Conservation (phyloP, 2,888 invertebrate genomes). For the Cephonodes hylas region DNA sequence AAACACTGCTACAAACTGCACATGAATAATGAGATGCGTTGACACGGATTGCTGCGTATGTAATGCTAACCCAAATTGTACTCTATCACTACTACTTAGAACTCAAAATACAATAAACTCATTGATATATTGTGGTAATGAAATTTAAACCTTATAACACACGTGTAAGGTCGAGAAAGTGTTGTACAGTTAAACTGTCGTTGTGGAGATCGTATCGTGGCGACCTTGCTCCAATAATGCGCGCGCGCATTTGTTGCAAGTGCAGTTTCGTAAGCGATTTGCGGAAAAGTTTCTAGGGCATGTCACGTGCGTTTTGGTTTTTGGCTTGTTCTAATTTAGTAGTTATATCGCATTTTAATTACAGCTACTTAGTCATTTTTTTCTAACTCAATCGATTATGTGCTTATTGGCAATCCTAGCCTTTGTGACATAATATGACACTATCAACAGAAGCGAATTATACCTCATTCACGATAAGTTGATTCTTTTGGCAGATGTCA, state of each 20-base stretch:
- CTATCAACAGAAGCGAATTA: background rate
- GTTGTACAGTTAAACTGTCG: background rate
- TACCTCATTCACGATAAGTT: too few relatives aligned
- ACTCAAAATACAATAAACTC: background rate
- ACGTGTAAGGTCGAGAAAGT: background rate
- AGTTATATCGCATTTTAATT: background rate
- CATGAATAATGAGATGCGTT: slow-evolving; percentile 11
- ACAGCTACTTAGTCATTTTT: background rate
- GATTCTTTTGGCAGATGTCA: too few relatives aligned
- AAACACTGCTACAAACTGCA: slow-evolving; percentile 13
- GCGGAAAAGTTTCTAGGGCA: slow-evolving; percentile 61
- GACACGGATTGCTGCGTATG: background rate
- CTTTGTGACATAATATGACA: background rate
- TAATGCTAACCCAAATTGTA: background rate
- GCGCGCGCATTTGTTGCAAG: slow-evolving; percentile 51
- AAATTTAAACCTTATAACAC: slow-evolving; percentile 12
- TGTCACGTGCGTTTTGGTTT: slow-evolving; percentile 20
- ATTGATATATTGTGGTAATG: background rate
- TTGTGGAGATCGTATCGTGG: slow-evolving; percentile 1
- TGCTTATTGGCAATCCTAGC: background rate
- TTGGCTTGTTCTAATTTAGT: background rate
- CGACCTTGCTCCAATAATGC: slow-evolving; percentile 66
- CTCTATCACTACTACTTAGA: slow-evolving; percentile 7
- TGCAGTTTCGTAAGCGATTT: slow-evolving; percentile 50
- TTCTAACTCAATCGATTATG: background rate